A percentile compares a stretch with the other conserved stretches of the same genome.
phyloP scores from a whole-genome alignment of 2,797 vertebrate genomes.

The Lepus oiostolus region DNA sequence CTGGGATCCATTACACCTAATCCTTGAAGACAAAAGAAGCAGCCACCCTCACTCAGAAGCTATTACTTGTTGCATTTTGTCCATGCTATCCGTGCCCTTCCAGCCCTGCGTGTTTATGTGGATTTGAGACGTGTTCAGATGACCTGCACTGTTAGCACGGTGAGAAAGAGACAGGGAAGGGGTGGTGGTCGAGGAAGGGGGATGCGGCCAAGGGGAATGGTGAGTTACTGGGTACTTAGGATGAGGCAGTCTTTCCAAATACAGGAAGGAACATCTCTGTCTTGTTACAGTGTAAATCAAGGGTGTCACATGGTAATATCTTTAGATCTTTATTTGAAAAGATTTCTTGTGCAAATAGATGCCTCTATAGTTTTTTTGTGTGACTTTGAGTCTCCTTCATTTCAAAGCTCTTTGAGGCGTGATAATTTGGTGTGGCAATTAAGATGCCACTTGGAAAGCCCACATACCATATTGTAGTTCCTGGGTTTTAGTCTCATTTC shows the following conservation, averaged over 20 bases:
- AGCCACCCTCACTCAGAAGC: conserved; percentile 13
- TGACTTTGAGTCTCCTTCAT: conserved; percentile 68
- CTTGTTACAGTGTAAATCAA: conserved; percentile 84
- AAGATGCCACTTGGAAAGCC: no score
- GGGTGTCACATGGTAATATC: conserved; percentile 80
- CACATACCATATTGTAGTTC: no score
- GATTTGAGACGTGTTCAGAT: background rate
- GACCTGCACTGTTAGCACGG: background rate
- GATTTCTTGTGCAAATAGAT: conserved; percentile 80
- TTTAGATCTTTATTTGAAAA: conserved; percentile 82
- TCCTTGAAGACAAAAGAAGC: background rate
- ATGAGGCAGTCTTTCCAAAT: conserved; percentile 86
- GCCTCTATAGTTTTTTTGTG: conserved; percentile 59
- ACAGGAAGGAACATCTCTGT: conserved; percentile 82
- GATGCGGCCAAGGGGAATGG: conserved; percentile 58
- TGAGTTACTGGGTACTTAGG: conserved; percentile 75
- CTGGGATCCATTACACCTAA: background rate
- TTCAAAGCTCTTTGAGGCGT: no score
- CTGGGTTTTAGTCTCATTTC: no score
- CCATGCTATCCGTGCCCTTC: background rate
- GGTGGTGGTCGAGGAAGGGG: conserved; percentile 27
- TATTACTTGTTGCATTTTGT: background rate
- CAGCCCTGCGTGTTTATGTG: background rate
- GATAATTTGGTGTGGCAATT: no score
- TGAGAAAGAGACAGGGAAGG: background rate